These are phyloP conservation scores for Tinamus major DNA, from an alignment of 2,797 vertebrate genomes.

Conservation along the genomic window DNA sequence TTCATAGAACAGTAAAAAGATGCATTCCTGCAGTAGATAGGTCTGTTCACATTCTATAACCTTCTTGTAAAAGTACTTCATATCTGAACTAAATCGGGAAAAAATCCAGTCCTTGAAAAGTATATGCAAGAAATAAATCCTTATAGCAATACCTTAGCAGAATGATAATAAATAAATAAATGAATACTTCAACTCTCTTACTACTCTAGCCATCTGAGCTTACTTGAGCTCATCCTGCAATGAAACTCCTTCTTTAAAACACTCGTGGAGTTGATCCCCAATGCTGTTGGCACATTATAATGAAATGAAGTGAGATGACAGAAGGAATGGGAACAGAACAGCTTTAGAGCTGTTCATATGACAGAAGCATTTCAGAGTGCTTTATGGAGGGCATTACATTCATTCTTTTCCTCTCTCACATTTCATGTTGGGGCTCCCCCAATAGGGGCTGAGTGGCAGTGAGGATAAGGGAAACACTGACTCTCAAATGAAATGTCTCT, in stretches of 20 bases:
- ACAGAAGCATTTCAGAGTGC: slow-evolving; percentile 30
- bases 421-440: slow-evolving; percentile 42
- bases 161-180: not conserved
- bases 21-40: not conserved
- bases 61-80: not conserved
- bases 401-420: not conserved
- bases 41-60: not conserved
- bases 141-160: not conserved
- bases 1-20: not conserved
- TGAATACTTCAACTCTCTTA: not conserved
- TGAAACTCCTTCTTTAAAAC: slow-evolving; percentile 50
- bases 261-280: slow-evolving; percentile 16
- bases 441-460: slow-evolving; percentile 12
- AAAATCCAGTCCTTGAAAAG: not conserved
- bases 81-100: not conserved
- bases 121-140: not conserved
- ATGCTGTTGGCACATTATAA: slow-evolving; percentile 35
- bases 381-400: not conserved
- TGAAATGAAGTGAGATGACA: slow-evolving; percentile 57
- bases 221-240: not conserved
- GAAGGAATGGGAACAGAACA: not conserved
- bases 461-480: not conserved
- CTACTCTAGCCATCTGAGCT: not conserved
- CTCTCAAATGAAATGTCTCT: slow-evolving; percentile 23
- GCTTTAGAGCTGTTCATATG: slow-evolving; percentile 27